Evolutionary conservation across 2,797 vertebrate genomes (phyloP).

Genomic region (Sciurus carolinensis): DNA sequence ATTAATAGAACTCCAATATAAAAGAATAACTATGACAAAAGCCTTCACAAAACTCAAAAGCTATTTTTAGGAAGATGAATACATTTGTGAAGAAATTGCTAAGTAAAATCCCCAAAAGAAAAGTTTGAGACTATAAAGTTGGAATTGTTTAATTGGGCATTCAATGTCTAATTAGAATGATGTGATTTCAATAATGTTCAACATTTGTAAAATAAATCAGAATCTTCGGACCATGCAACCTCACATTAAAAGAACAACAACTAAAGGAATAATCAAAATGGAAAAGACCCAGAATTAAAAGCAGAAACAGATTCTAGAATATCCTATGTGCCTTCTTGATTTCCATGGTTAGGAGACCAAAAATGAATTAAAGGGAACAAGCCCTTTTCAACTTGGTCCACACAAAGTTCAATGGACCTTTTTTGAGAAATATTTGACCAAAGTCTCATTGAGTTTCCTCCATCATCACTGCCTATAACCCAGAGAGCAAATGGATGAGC

Average conservation of each 20-base stretch:
- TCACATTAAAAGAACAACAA: slow-evolving; percentile 61
- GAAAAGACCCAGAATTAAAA: slow-evolving; percentile 19
- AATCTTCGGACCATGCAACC: slow-evolving; percentile 1
- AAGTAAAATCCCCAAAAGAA: slow-evolving; percentile 62
- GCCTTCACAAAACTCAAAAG: slow-evolving; percentile 14
- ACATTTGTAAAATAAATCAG: slow-evolving; percentile 61
- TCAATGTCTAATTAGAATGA: slow-evolving; percentile 69
- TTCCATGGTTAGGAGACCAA: slow-evolving; percentile 37
- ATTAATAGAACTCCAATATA: slow-evolving; percentile 38
- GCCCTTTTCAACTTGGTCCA: not conserved
- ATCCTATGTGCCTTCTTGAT: not conserved
- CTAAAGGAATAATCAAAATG: slow-evolving; percentile 22
- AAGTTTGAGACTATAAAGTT: slow-evolving; percentile 1
- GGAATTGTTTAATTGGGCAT: slow-evolving; percentile 65
- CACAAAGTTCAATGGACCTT: slow-evolving; percentile 1
- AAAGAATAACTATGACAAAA: slow-evolving; percentile 60
- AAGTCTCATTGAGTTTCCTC: not conserved
- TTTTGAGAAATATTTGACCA: slow-evolving; percentile 49
- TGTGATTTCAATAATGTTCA: slow-evolving; percentile 60
- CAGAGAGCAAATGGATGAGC: not conserved
- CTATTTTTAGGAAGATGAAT: slow-evolving; percentile 38
- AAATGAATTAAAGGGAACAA: slow-evolving; percentile 16
- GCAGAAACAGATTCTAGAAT: slow-evolving; percentile 9
- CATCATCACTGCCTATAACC: not conserved
- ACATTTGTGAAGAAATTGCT: slow-evolving; percentile 50